Base-by-base conservation (phyloP, 2,888 invertebrate genomes). In the Philopedon plagiatum region DNA sequence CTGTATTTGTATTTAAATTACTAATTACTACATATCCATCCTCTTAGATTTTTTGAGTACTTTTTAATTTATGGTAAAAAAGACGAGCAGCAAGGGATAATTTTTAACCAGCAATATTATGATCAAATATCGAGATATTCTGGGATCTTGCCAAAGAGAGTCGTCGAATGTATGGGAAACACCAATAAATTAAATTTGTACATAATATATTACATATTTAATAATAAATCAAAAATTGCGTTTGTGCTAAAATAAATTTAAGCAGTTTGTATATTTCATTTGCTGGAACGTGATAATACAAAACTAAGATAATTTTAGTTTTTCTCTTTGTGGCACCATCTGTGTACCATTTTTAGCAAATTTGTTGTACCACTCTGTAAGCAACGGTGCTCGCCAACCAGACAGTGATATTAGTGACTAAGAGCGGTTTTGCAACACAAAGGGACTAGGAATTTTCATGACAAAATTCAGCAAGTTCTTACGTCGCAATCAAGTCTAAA, bases 21-120 rank as follows among this genome's bases (percentile, higher is more conserved):
- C 37, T 39, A 26, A 57, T 57, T 57, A 57, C 46, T 46, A 56
- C 65, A 65, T 65, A 56, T 65, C 56, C 34, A 39, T 37, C 19
- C 26, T 29, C 46, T 65, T 32, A 26, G 26, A 39, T 58, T 41
- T 58, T 37, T 26, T 9, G 41, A 8, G 44, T 39, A 13, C 34
- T 54, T 37, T 26, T 44, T 57, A 41, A 54, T 19, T 46, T 54
- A 39, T 54, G n/a, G 23, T 18, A 54, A 21, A 39, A 54, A 19
- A 44, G 23, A 19, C 15, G 29, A 51, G 15, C 23, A 37, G 56
- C 37, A 65, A 60, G 71, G 65, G 58, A 65, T 71, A 65, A 63
- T 41, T 56, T 32, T 32, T 58, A 65, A 51, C 60, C 58, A 65
- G 71, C 71, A 71, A 70, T 65, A 65, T n/a, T n/a, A n/a, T 71